Evolutionary conservation across 2,797 vertebrate genomes (phyloP).

Genomic region (Acomys russatus): DNA sequence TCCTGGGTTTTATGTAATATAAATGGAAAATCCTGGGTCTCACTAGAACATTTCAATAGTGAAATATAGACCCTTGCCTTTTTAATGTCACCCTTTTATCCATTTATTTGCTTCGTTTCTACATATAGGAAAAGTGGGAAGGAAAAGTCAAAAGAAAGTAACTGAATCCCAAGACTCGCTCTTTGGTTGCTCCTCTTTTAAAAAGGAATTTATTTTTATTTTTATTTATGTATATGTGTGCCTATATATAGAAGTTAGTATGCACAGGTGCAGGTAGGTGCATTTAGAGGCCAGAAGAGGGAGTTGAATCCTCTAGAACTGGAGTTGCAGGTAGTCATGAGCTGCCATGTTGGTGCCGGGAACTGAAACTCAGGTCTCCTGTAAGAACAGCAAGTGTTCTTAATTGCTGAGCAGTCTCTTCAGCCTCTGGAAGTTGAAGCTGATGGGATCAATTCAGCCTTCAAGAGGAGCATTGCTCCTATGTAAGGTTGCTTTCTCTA

Average conservation of each 20-base stretch:
- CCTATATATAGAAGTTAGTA: neutral
- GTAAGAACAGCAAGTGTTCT: too few relatives aligned
- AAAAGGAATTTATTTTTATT: neutral
- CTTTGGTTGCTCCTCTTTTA: neutral
- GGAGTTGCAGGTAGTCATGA: neutral
- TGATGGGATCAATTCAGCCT: too few relatives aligned
- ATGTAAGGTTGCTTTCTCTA: neutral
- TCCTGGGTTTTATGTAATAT: neutral
- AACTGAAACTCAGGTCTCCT: neutral
- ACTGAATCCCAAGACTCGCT: rapidly evolving
- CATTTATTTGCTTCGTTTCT: neutral
- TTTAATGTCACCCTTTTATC: neutral
- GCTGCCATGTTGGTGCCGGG: neutral
- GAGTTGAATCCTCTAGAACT: neutral
- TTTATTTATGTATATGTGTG: neutral
- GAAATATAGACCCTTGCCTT: neutral
- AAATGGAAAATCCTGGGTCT: neutral
- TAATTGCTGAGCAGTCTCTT: neutral
- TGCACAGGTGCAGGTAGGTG: neutral
- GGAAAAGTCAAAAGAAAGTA: neutral
- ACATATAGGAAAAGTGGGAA: neutral
- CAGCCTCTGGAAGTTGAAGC: neutral
- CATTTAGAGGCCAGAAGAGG: neutral
- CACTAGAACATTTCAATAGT: neutral
- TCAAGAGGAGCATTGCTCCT: neutral